Evolutionary conservation across 2,797 vertebrate species (phyloP).

Genomic region (Falco peregrinus): DNA sequence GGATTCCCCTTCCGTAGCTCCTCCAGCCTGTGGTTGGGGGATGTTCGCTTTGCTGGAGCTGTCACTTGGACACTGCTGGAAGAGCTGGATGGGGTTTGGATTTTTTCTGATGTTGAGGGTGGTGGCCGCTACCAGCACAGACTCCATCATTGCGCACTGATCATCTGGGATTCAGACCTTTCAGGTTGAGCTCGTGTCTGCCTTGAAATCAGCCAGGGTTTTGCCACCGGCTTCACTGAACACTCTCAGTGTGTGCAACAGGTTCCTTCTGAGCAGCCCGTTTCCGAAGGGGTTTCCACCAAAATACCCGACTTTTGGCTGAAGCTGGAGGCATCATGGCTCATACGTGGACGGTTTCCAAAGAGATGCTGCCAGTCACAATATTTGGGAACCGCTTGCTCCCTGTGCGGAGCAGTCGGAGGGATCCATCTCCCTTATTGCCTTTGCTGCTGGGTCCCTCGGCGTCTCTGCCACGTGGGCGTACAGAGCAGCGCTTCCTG

Average conservation of each 20-base stretch:
- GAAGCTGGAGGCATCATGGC: neutral
- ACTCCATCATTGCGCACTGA: neutral
- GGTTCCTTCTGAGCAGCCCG: neutral
- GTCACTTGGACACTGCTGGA: neutral
- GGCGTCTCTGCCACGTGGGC: rapidly evolving
- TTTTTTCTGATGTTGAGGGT: neutral
- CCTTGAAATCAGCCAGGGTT: neutral
- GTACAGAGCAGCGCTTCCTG: neutral
- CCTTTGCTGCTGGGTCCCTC: neutral
- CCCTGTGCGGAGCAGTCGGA: neutral
- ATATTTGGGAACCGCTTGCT: neutral
- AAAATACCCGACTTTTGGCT: neutral
- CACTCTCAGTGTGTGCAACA: rapidly evolving
- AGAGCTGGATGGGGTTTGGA: neutral
- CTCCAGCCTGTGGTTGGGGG: neutral
- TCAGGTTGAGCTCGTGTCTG: neutral
- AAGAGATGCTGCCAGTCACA: neutral
- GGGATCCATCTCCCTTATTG: neutral
- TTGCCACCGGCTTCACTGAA: neutral
- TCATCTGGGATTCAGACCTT: neutral
- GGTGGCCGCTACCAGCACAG: neutral
- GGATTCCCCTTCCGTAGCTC: neutral
- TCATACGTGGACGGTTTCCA: neutral
- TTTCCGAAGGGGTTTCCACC: neutral
- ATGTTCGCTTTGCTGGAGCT: rapidly evolving